Percentiles rank a stretch among this genome's conserved stretches.
phyloP scores from a whole-genome alignment of 2,888 invertebrate genomes.

The Conomelus anceps region DNA sequence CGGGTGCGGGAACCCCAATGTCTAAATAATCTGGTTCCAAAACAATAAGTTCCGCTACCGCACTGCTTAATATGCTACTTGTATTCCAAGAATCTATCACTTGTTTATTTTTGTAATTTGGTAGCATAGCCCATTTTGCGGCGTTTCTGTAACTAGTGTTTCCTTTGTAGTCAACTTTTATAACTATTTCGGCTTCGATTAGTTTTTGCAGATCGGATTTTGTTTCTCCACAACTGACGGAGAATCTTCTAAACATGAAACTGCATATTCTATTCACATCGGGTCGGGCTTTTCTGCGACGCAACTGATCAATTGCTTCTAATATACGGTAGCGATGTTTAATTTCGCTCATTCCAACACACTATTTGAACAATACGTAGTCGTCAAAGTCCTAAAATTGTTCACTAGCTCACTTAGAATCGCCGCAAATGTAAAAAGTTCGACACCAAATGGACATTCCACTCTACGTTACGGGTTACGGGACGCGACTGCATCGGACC shows the following conservation, averaged over 20 bases:
- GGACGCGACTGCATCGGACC: not conserved
- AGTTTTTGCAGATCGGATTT: constrained; percentile 66
- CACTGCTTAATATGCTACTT: constrained; percentile 52
- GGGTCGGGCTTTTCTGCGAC: constrained; percentile 75
- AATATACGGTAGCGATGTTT: constrained; percentile 68
- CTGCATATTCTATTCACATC: constrained; percentile 77
- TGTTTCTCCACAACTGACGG: constrained; percentile 60
- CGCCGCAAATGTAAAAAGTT: constrained; percentile 5
- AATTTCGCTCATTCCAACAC: constrained; percentile 49
- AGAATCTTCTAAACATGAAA: constrained; percentile 67
- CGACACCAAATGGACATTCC: not conserved
- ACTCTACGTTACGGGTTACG: not conserved
- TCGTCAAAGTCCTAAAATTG: not conserved
- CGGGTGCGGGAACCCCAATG: constrained; percentile 62
- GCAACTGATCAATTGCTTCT: constrained; percentile 77
- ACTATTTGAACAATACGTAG: not conserved
- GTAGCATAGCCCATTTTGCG: constrained; percentile 57
- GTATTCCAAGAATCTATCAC: constrained; percentile 45
- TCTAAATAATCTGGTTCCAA: constrained; percentile 64
- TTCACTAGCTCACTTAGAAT: not conserved
- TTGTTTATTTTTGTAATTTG: constrained; percentile 42
- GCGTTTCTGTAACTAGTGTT: constrained; percentile 79
- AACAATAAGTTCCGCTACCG: constrained; percentile 63
- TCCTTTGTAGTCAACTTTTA: constrained; percentile 81
- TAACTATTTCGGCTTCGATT: constrained; percentile 64